phyloP scores from a whole-genome alignment of 2,888 invertebrate species.

The Acrobasis suavella region DNA sequence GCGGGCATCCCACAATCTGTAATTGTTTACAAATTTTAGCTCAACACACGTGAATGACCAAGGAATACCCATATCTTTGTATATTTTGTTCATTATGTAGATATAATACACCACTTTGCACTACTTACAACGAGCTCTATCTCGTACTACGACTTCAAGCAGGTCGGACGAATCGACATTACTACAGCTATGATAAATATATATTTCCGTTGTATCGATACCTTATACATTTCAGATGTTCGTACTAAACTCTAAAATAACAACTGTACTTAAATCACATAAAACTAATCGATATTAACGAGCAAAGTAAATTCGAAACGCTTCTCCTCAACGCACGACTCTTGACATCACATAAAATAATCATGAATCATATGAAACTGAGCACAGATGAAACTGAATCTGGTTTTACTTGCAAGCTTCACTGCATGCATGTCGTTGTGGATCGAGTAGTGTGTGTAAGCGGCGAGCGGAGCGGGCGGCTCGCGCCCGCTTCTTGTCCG shows the following conservation, averaged over 20 bases:
- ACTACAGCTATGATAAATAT: constrained; percentile 49
- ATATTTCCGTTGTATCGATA: constrained; percentile 61
- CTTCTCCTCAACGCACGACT: constrained; percentile 83
- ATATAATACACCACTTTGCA: constrained; percentile 79
- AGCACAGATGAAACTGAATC: constrained; percentile 81
- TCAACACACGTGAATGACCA: constrained; percentile 65
- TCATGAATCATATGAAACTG: constrained; percentile 81
- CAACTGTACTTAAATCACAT: constrained; percentile 77
- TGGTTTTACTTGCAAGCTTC: constrained; percentile 82
- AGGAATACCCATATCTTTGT: constrained; percentile 82
- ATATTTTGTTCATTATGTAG: constrained; percentile 73
- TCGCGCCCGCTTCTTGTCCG: constrained; percentile 31
- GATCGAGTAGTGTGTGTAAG: constrained; percentile 73
- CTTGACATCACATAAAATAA: constrained; percentile 80
- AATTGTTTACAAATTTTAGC: constrained; percentile 55
- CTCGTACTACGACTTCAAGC: constrained; percentile 57
- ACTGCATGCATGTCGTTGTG: constrained; percentile 81
- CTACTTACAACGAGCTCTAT: constrained; percentile 73
- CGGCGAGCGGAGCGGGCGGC: constrained; percentile 43
- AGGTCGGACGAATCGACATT: constrained; percentile 61
- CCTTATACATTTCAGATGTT: constrained; percentile 76
- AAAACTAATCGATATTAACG: constrained; percentile 63
- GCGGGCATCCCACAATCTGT: constrained; percentile 73
- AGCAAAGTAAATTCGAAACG: constrained; percentile 82
- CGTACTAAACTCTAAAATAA: constrained; percentile 73